A percentile compares a stretch with the other conserved stretches of the same genome.
These are phyloP conservation scores for Alligator mississippiensis DNA, from an alignment of 2,113 vertebrate genomes.

Conservation along the genomic window DNA sequence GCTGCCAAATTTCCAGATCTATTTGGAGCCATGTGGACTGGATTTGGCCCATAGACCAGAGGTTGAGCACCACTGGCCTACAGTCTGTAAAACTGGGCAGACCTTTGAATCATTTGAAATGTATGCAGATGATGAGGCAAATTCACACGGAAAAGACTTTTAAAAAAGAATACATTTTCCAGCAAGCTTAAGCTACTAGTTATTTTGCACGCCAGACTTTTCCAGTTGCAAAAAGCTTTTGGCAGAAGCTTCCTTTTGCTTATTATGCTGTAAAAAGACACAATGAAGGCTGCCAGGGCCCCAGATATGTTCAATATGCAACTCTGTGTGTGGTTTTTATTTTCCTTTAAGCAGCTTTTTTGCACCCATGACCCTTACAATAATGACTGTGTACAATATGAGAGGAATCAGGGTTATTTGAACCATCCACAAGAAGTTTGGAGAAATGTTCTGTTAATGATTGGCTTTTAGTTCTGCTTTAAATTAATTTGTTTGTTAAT, in stretches of 20 bases:
- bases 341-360: constrained; percentile 17
- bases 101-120: not conserved
- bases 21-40: no score
- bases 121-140: not conserved
- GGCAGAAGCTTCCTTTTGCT: constrained; percentile 34
- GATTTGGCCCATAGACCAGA: no score
- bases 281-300: constrained; percentile 10
- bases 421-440: not conserved
- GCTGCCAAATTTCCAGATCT: no score
- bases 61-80: not conserved
- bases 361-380: not conserved
- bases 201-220: not conserved
- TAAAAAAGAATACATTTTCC: not conserved
- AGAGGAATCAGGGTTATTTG: not conserved
- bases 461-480: not conserved
- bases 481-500: not conserved
- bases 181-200: not conserved
- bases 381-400: not conserved
- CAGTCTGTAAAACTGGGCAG: not conserved
- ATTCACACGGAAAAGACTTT: not conserved
- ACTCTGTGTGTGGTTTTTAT: not conserved
- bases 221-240: constrained; percentile 1
- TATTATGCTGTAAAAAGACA: constrained; percentile 51
- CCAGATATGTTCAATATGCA: constrained; percentile 34
- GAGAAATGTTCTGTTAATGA: not conserved